Evolutionary conservation across 2,797 vertebrate genomes (phyloP), one percentile per base, ranked within the genome.

Genomic region (Vultur gryphus): DNA sequence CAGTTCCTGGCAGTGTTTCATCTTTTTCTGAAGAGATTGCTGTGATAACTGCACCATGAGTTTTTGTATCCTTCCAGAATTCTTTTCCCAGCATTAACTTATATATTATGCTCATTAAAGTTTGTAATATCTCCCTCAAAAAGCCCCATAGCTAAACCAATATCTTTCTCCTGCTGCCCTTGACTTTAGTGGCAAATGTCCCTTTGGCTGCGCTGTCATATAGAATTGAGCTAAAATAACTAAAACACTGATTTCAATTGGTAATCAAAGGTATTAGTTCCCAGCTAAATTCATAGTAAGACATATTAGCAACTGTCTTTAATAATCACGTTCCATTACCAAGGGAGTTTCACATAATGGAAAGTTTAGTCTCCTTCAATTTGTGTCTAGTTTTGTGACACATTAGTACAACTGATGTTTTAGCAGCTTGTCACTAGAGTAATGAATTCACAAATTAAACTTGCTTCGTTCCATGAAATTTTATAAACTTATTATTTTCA

Each of bases 381-480:
- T 94, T 94, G 58, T 96, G 73, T 97, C 89, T 97, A 58, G 88
- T 93, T 97, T 96, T 94, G 87, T 95, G 97, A 97, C 87, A 93
- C 35, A 61, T 96, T 96, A 93, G 66, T 92, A 95, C 91, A 96
- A 95, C 78, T 81, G 83, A 76, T 95, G 66, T 96, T 98, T 97
- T 95, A 97, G 93, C 83, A 92, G 78, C 84, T 96, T 97, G 90
- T 95, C 93, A 91, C 65, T 43, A n/a, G 87, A 95, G 84, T 81
- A 97, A 97, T 92, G 85, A 96, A 97, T 97, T 97, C 93, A 80
- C 89, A 97, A 96, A 98, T 97, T 96, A 95, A 95, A 92, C 82
- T 16, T 49, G 35, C 49, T 92, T 81, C 26, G 13, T 69, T 65
- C 72, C 17, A 69, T 84, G 52, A 91, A 93, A 79, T 95, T 80